phyloP scores from a whole-genome alignment of 2,888 invertebrate species.

The Mimas tiliae region DNA sequence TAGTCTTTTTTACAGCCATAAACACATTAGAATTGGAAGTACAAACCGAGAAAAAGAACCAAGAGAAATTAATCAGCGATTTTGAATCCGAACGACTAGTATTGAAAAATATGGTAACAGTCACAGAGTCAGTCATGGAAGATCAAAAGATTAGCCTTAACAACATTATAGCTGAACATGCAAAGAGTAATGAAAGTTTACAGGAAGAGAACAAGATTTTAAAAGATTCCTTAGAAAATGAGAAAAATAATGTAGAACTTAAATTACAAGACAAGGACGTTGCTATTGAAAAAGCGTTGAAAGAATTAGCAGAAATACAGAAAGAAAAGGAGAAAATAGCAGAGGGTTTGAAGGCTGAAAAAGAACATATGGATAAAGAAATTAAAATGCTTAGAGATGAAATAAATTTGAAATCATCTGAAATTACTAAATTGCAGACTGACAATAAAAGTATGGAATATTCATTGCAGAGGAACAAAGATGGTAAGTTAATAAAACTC shows the following conservation, averaged over 20 bases:
- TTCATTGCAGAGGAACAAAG: constrained; percentile 43
- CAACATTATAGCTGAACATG: constrained; percentile 51
- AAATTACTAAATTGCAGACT: constrained; percentile 40
- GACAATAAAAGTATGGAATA: constrained; percentile 41
- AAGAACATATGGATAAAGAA: constrained; percentile 36
- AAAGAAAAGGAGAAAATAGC: constrained; percentile 40
- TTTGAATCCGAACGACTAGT: constrained; percentile 65
- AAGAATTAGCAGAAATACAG: constrained; percentile 41
- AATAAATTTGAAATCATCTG: constrained; percentile 38
- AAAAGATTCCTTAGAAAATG: constrained; percentile 38
- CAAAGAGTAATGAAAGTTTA: constrained; percentile 49
- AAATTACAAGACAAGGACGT: constrained; percentile 47
- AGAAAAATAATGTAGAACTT: constrained; percentile 39
- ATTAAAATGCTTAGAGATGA: constrained; percentile 39
- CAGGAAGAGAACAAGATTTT: constrained; percentile 48
- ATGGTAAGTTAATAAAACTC: constrained; percentile 44
- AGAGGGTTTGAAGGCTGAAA: constrained; percentile 38
- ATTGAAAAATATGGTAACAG: constrained; percentile 66
- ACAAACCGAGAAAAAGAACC: constrained; percentile 53
- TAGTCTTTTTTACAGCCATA: constrained; percentile 48
- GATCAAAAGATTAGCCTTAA: constrained; percentile 58
- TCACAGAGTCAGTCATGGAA: constrained; percentile 70
- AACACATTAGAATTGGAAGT: constrained; percentile 57
- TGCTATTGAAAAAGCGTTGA: constrained; percentile 43
- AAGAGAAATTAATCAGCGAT: constrained; percentile 59